Evolutionary conservation across 2,797 vertebrate species (phyloP).

Genomic region (Carduelis carduelis): DNA sequence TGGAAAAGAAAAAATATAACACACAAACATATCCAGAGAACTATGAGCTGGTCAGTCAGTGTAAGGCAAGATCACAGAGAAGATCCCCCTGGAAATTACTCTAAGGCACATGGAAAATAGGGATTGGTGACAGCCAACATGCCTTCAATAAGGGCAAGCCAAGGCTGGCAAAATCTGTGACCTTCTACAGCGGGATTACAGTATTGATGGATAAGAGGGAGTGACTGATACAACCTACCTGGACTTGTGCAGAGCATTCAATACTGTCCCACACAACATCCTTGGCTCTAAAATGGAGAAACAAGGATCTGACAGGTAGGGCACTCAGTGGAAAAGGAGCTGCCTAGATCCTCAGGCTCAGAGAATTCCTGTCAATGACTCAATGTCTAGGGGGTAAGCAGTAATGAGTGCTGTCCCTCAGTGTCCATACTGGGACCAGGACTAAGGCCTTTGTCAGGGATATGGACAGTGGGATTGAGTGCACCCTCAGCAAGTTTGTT

Average conservation of each 20-base stretch:
- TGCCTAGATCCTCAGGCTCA: neutral
- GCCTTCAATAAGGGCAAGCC: neutral
- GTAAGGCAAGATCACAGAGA: neutral
- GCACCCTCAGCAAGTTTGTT: neutral
- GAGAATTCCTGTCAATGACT: neutral
- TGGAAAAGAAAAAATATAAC: neutral
- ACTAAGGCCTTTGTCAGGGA: neutral
- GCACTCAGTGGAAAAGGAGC: neutral
- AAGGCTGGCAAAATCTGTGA: neutral
- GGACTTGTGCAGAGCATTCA: neutral
- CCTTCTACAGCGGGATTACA: neutral
- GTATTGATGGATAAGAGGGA: neutral
- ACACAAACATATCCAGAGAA: neutral
- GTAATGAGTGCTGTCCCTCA: neutral
- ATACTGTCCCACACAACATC: fast-evolving
- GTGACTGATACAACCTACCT: neutral
- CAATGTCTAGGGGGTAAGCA: neutral
- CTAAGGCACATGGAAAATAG: neutral
- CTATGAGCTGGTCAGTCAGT: neutral
- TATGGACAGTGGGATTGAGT: neutral
- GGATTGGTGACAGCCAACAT: neutral
- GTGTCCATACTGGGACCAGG: too few species aligned
- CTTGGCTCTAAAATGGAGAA: neutral
- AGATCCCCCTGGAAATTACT: neutral
- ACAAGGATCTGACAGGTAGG: neutral